Evolutionary conservation across 2,113 vertebrate species (phyloP).

Genomic region (Notarius lentiginosus): DNA sequence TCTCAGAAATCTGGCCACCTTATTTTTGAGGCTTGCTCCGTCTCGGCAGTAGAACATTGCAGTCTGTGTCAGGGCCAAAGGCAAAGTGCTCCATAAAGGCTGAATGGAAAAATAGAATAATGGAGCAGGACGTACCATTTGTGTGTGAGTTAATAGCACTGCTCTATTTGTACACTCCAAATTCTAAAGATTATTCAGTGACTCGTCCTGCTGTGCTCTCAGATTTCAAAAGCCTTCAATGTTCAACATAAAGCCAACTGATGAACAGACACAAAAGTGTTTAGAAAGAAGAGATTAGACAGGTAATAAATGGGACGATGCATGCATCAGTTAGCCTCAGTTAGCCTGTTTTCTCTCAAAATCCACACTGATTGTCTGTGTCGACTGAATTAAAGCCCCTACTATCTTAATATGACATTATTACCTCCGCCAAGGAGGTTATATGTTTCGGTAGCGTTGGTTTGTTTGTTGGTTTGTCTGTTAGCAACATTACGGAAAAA

Average conservation of each 20-base stretch:
- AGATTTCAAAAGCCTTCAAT: not conserved
- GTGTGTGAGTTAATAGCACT: slow-evolving; percentile 23
- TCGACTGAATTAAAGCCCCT: not conserved
- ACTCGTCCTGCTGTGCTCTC: slow-evolving; percentile 11
- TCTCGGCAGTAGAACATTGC: not conserved
- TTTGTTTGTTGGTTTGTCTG: too few relatives aligned
- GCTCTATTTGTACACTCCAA: not conserved
- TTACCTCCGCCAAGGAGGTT: too few relatives aligned
- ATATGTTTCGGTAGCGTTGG: too few relatives aligned
- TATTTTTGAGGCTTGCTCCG: not conserved
- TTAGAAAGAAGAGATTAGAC: not conserved
- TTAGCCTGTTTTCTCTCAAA: not conserved
- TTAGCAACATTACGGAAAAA: too few relatives aligned
- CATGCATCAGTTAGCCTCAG: not conserved
- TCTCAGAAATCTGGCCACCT: too few relatives aligned
- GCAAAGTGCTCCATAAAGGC: slow-evolving; percentile 16
- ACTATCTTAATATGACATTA: not conserved
- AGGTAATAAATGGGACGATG: not conserved
- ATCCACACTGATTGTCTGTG: not conserved
- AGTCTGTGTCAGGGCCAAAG: slow-evolving; percentile 7
- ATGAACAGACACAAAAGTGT: not conserved
- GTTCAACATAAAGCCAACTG: slow-evolving; percentile 19
- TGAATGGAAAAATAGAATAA: slow-evolving; percentile 21
- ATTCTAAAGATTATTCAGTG: slow-evolving; percentile 30
- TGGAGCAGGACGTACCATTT: slow-evolving; percentile 32